Base-by-base conservation (phyloP, 2,113 vertebrate species). In the Tichodroma muraria region DNA sequence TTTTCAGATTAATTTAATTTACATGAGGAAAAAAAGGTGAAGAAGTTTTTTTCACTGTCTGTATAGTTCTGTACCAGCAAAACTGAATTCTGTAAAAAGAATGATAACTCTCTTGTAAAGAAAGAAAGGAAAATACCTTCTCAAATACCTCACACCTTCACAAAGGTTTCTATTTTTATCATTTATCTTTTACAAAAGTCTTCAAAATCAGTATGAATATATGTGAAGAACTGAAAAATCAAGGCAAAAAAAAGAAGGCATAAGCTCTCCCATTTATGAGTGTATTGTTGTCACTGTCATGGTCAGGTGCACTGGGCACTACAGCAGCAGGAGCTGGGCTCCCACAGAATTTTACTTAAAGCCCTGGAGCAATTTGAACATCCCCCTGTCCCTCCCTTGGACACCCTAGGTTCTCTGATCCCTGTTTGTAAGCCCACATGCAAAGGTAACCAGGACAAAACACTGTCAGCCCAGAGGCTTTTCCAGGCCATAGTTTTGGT, bases 251-350 rank as follows among this genome's bases (percentile, higher is more conserved):
- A 24, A 53, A 35, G 7, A 19, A 13, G 16, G 6, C 6, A 10
- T 20, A 42, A 42, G 6, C 6, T 52, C 11, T 88, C 13, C 6
- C 16, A 25, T 42, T 85, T 75, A 38, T 78, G 72, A 66, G 14
- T 1, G 1, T 11, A 5, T 4, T 73, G 8, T 13, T 2, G 1
- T 63, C 42, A 54, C 24, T 63, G 19, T 13, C 44, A 31, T 5
- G 44, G 25, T 37, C 38, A 15, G 5, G 5, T 66, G 28, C 5
- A 8, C 37, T 42, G 70, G 10, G 13, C 18, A 56, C 13, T 2
- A 1, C 30, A 56, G 22, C 1, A 9, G 25, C 20, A 57, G 45
- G 44, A 61, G 6, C 13, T 3, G 3, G 5, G 37, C 38, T 89
- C 23, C 31, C 19, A 52, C 1, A 4, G 8, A 20, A 21, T 33